Evolutionary conservation across 2,113 vertebrate genomes (phyloP).

Genomic region (Neomonachus schauinslandi): DNA sequence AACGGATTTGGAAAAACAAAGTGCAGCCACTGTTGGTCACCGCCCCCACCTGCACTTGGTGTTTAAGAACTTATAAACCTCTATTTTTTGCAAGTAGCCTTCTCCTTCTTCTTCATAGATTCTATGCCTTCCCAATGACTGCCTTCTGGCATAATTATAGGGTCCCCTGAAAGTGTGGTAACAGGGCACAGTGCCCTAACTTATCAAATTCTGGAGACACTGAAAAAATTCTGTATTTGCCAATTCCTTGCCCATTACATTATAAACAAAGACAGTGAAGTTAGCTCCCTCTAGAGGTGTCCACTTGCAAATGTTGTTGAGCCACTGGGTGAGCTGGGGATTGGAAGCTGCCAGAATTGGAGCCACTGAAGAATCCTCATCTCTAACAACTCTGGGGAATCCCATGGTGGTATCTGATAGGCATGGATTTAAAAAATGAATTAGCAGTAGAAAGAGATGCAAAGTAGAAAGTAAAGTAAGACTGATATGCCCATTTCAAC

Average conservation of each 20-base stretch:
- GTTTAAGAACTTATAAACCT: not conserved
- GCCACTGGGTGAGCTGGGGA: fast-evolving
- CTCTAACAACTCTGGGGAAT: not conserved
- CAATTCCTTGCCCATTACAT: not conserved
- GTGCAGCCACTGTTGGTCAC: not conserved
- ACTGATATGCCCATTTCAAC: not conserved
- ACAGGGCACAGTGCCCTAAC: not conserved
- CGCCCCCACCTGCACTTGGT: not conserved
- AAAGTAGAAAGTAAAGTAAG: not conserved
- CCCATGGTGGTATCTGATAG: not conserved
- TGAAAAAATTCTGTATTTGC: not conserved
- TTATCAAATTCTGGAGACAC: not conserved
- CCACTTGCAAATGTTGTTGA: slow-evolving; percentile 40
- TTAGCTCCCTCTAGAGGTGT: slow-evolving; percentile 73
- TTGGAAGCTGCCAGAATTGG: not conserved
- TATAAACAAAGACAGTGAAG: not conserved
- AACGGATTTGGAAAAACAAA: not conserved
- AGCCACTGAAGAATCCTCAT: not conserved
- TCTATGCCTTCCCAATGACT: not conserved
- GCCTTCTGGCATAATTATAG: not conserved
- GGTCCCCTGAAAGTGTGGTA: not conserved
- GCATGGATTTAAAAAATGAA: not conserved
- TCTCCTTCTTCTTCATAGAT: not conserved
- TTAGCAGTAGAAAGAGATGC: not conserved
- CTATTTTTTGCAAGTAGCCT: not conserved